Conservation (phyloP, 2,113 vertebrate genomes). For the Bombycilla garrulus region DNA sequence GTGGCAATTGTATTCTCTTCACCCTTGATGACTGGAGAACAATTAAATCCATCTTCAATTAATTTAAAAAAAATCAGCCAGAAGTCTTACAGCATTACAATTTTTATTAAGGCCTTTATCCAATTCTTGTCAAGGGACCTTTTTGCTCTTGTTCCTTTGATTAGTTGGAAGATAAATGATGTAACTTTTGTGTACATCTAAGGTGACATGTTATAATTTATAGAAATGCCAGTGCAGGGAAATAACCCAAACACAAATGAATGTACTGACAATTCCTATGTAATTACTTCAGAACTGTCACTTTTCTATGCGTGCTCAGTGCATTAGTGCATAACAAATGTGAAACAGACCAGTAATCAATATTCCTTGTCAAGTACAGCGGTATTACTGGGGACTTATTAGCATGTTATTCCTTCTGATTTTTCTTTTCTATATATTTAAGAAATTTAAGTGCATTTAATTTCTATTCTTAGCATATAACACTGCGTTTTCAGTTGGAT, state of each 20-base stretch:
- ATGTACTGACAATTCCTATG: conserved; percentile 58
- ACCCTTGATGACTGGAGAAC: neutral
- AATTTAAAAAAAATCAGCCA: neutral
- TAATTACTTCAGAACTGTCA: conserved; percentile 66
- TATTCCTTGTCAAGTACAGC: conserved; percentile 50
- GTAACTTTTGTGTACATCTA: conserved; percentile 51
- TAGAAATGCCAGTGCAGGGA: conserved; percentile 48
- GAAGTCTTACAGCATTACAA: neutral
- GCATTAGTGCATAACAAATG: conserved; percentile 52
- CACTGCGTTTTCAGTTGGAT: neutral
- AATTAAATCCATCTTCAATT: neutral
- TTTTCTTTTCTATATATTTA: conserved; percentile 15
- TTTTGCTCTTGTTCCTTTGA: conserved; percentile 10
- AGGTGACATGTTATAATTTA: conserved; percentile 63
- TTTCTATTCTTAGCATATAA: neutral
- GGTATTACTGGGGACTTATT: conserved; percentile 48
- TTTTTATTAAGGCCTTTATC: neutral
- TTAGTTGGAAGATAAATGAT: conserved; percentile 46
- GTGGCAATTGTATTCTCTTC: neutral
- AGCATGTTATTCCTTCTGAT: conserved; percentile 21
- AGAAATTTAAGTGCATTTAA: neutral
- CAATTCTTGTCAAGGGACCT: neutral
- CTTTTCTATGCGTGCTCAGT: conserved; percentile 1
- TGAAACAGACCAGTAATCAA: conserved; percentile 54
- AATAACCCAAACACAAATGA: conserved; percentile 60